phyloP scores from a whole-genome alignment of 2,888 invertebrate species.

The Drosophila limbata region DNA sequence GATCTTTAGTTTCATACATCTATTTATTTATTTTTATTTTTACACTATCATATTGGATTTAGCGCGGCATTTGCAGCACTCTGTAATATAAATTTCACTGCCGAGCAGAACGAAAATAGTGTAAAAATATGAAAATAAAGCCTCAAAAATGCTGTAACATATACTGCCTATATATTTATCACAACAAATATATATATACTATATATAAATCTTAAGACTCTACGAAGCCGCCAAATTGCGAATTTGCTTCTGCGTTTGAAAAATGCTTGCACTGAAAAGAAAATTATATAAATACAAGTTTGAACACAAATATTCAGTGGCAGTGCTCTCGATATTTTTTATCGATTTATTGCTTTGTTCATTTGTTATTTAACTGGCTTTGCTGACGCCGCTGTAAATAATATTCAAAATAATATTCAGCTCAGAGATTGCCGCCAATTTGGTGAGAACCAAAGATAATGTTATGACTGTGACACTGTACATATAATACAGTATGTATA shows the following conservation, averaged over 20 bases:
- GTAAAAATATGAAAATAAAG: conserved; percentile 65
- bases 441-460: conserved; percentile 32
- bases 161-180: conserved; percentile 32
- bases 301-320: not conserved
- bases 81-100: conserved; percentile 64
- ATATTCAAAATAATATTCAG: conserved; percentile 28
- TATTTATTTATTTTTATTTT: conserved; percentile 68
- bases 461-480: conserved; percentile 56
- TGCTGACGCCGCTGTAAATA: conserved; percentile 44
- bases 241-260: conserved; percentile 51
- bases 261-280: conserved; percentile 42
- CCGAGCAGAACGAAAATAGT: conserved; percentile 57
- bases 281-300: conserved; percentile 22
- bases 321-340: conserved; percentile 27
- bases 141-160: conserved; percentile 46
- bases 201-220: conserved; percentile 21
- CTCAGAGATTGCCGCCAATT: conserved; percentile 23
- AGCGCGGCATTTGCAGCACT: conserved; percentile 63
- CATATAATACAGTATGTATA: conserved; percentile 8
- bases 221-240: conserved; percentile 34
- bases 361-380: conserved; percentile 36
- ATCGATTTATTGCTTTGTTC: conserved; percentile 40
- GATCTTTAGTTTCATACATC: conserved; percentile 32
- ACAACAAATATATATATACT: conserved; percentile 21
- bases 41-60: conserved; percentile 67